phyloP scores from a whole-genome alignment of 1,140 invertebrate genomes.

The Nephila pilipes region DNA sequence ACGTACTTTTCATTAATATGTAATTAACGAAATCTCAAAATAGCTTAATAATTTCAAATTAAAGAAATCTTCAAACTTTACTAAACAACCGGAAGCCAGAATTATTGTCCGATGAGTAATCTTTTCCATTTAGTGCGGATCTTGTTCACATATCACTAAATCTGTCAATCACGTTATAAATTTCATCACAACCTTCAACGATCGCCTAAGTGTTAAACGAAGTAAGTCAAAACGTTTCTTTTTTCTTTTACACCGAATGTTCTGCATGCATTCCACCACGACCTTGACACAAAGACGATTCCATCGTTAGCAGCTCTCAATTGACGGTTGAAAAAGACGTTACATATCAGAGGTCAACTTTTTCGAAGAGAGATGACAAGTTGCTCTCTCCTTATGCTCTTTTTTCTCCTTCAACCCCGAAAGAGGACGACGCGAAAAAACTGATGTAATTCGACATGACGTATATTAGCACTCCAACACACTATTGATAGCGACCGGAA shows the following conservation, averaged over 20 bases:
- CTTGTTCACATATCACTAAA: too few species aligned
- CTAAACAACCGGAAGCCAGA: too few species aligned
- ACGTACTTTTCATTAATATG: too few species aligned
- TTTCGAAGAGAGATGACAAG: constrained; percentile 48
- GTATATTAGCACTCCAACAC: constrained; percentile 9
- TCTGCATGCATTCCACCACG: background rate
- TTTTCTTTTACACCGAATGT: background rate
- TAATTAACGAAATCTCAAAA: too few species aligned
- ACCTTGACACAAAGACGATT: constrained; percentile 49
- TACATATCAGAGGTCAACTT: constrained; percentile 32
- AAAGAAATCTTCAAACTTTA: too few species aligned
- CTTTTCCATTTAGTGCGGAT: too few species aligned
- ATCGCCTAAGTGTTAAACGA: too few species aligned
- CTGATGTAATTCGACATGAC: constrained; percentile 43
- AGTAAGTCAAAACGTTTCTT: too few species aligned
- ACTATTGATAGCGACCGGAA: constrained; percentile 36
- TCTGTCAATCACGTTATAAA: too few species aligned
- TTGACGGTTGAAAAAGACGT: constrained; percentile 20
- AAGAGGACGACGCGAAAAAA: background rate
- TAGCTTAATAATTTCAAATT: too few species aligned
- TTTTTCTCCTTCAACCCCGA: background rate
- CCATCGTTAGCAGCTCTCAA: constrained; percentile 42
- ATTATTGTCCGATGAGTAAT: too few species aligned
- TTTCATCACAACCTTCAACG: too few species aligned
- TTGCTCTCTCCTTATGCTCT: background rate